phyloP scores from a whole-genome alignment of 2,888 invertebrate genomes.

The Platycnemis pennipes region DNA sequence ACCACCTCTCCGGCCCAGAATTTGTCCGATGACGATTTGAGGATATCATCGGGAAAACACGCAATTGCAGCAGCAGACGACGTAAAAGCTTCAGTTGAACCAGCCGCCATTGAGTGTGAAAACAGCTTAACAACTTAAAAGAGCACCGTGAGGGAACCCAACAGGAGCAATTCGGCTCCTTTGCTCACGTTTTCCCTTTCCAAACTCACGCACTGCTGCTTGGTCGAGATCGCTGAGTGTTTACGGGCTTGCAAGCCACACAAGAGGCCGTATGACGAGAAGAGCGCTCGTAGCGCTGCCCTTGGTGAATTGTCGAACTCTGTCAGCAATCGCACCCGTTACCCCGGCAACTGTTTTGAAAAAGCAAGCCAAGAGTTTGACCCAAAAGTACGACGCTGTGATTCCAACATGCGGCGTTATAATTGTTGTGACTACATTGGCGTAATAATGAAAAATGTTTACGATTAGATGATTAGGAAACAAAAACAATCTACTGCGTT shows the following conservation, averaged over 20 bases:
- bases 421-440: too few species aligned
- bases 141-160: constrained; percentile 1
- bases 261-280: not conserved
- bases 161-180: not conserved
- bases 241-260: not conserved
- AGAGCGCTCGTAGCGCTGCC: not conserved
- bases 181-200: not conserved
- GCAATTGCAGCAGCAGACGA: constrained; percentile 73
- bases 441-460: too few species aligned
- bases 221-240: constrained; percentile 1
- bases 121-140: constrained; percentile 45
- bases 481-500: too few species aligned
- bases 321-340: not conserved
- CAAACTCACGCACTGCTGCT: not conserved
- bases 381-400: too few species aligned
- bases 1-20: constrained; percentile 75
- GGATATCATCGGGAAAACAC: constrained; percentile 73
- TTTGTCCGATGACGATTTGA: constrained; percentile 73
- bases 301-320: not conserved
- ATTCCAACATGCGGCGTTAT: too few species aligned
- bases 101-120: constrained; percentile 75
- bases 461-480: too few species aligned
- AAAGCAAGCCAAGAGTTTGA: too few species aligned
- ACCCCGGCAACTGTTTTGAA: not conserved
- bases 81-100: constrained; percentile 76